Conservation (phyloP, 2,888 invertebrate species). For the Epinotia brunnichana region DNA sequence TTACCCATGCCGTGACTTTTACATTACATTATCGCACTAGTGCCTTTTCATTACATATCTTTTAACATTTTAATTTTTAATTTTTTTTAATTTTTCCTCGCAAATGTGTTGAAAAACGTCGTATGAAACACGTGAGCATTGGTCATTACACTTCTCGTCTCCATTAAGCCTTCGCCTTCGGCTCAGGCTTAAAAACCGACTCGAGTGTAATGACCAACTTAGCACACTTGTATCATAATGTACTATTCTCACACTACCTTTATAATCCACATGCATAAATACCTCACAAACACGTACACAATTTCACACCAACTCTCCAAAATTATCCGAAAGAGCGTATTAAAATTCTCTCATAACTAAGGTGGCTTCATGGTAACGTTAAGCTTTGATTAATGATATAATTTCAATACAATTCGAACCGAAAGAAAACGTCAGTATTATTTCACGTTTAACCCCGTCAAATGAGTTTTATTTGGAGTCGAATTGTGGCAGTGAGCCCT, state of each 20-base stretch:
- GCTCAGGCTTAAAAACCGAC: too few relatives aligned
- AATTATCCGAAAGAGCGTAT: slow-evolving; percentile 14
- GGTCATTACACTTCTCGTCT: too few relatives aligned
- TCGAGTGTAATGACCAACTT: too few relatives aligned
- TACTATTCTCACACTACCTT: not conserved
- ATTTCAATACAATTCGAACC: slow-evolving; percentile 55
- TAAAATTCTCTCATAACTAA: slow-evolving; percentile 18
- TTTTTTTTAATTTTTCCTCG: too few relatives aligned
- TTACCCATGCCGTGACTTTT: too few relatives aligned
- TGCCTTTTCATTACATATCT: too few relatives aligned
- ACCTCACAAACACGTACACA: slow-evolving; percentile 17
- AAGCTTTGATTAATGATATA: slow-evolving; percentile 66
- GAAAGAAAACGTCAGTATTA: slow-evolving; percentile 64
- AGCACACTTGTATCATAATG: too few relatives aligned
- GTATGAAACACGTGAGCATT: too few relatives aligned
- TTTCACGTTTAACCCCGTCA: slow-evolving; percentile 62
- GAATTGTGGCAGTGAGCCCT: slow-evolving; percentile 14
- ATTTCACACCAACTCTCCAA: slow-evolving; percentile 30
- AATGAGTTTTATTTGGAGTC: slow-evolving; percentile 29
- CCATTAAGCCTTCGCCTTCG: too few relatives aligned
- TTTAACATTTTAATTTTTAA: too few relatives aligned
- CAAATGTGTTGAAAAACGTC: too few relatives aligned
- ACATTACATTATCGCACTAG: too few relatives aligned
- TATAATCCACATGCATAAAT: slow-evolving; percentile 7
- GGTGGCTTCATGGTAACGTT: slow-evolving; percentile 27